Evolutionary conservation across 2,888 invertebrate species (phyloP), one percentile per base, ranked within the genome.

Genomic region (Phorcus lineatus): DNA sequence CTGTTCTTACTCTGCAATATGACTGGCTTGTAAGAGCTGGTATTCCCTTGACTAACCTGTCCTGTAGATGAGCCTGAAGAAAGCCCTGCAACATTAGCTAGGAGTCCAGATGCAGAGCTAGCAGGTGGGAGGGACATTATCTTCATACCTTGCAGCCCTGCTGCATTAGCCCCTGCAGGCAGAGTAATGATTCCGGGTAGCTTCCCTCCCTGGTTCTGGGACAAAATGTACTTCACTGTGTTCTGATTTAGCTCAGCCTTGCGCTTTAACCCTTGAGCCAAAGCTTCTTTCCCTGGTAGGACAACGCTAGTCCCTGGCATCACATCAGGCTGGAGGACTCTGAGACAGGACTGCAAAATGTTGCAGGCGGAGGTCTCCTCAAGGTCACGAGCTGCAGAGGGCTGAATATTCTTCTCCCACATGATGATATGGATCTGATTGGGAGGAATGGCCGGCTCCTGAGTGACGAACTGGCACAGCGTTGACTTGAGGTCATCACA

Each of bases 371-470:
- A 79, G 4, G 85, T 84, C 76, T 86, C 81, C 19, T 80, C 79
- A 74, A 84, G 80, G 40, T 78, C 74, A 7, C 81, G 78, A 1
- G 78, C 80, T 17, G 81, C 81, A 11, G 76, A 54, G 1, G 82
- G 79, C 47, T 47, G 47, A n/a, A 86, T 76, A 22, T 84, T 80
- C 55, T 83, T 82, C 79, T 92, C 91, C 92, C 92, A 92, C 91
- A 91, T 91, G 11, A 92, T 88, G 19, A 92, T 90, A 81, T 92
- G 92, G n/a, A 91, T 86, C 85, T 92, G 88, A 53, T 84, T 83
- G 4, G 89, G 83, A 13, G 90, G 88, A 74, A 92, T 87, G 13
- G 74, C 74, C 0, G 91, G 91, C 9, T 81, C 52, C n/a, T 53
- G 77, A 3, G 78, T 55, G 1, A 82, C 78, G 80, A 86, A 90